Evolutionary conservation across 2,797 vertebrate genomes (phyloP).

Genomic region (Syncerus caffer): DNA sequence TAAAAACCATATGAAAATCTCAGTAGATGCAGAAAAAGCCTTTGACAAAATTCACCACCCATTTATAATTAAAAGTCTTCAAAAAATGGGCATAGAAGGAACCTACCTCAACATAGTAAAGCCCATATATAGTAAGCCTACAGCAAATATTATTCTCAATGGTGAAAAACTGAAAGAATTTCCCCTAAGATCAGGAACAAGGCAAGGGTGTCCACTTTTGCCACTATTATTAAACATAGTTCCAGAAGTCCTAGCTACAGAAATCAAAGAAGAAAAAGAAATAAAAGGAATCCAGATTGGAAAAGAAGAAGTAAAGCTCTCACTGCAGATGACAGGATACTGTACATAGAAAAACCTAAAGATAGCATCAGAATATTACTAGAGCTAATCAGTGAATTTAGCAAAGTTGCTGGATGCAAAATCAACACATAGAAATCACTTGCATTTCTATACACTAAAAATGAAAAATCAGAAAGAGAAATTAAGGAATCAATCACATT

Average conservation of each 20-base stretch:
- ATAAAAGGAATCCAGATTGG: not conserved
- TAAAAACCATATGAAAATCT: not conserved
- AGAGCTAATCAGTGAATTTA: not conserved
- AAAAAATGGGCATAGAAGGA: not conserved
- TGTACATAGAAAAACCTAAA: not conserved
- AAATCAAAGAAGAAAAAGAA: not conserved
- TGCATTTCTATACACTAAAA: not conserved
- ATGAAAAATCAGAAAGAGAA: not conserved
- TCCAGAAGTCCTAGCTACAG: not conserved
- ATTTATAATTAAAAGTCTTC: not conserved
- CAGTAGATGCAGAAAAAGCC: not conserved
- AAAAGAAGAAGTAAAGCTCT: not conserved
- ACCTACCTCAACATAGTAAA: not conserved
- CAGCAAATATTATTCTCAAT: not conserved
- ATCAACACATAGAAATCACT: not conserved
- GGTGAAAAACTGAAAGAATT: not conserved
- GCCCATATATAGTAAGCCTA: not conserved
- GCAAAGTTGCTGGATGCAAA: not conserved
- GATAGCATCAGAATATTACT: not conserved
- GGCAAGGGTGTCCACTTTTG: not conserved
- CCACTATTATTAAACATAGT: not conserved
- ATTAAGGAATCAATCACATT: not conserved
- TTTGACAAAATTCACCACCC: not conserved
- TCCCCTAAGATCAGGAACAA: not conserved
- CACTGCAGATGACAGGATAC: not conserved